These are phyloP conservation scores for Acanthiza pusilla DNA, from an alignment of 2,797 vertebrate genomes.

Conservation along the genomic window DNA sequence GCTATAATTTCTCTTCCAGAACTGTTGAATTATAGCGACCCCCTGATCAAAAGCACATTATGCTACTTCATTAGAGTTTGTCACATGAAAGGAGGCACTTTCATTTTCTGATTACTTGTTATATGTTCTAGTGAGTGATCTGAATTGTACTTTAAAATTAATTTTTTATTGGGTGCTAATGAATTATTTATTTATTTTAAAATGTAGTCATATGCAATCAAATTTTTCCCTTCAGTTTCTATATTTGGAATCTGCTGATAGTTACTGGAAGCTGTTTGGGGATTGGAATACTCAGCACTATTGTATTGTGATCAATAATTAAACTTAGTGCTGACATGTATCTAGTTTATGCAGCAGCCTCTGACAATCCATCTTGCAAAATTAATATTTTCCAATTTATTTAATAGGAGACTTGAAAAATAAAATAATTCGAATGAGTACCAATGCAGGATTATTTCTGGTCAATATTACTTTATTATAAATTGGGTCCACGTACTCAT, in stretches of 20 bases:
- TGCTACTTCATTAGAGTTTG: constrained; percentile 49
- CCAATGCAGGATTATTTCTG: constrained; percentile 75
- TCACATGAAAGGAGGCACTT: constrained; percentile 27
- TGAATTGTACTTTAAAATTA: constrained; percentile 69
- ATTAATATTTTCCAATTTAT: constrained; percentile 84
- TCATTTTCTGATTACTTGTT: constrained; percentile 54
- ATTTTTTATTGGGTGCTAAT: constrained; percentile 74
- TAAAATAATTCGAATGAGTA: constrained; percentile 80
- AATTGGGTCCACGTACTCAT: constrained; percentile 79
- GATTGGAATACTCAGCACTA: constrained; percentile 88
- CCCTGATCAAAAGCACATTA: not conserved
- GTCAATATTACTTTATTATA: constrained; percentile 81
- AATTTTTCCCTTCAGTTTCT: constrained; percentile 66
- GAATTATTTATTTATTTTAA: constrained; percentile 81
- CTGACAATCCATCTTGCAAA: constrained; percentile 83
- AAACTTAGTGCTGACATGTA: constrained; percentile 89
- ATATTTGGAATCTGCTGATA: constrained; percentile 86
- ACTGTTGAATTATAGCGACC: not conserved
- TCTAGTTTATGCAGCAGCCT: constrained; percentile 80
- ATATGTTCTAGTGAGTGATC: constrained; percentile 41
- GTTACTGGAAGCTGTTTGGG: constrained; percentile 81
- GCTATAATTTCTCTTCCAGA: constrained; percentile 18
- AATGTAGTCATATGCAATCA: constrained; percentile 74
- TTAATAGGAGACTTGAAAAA: constrained; percentile 81
- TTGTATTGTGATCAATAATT: constrained; percentile 93